Evolutionary conservation across 2,888 invertebrate species (phyloP), one percentile per base, ranked within the genome.

Genomic region (Crepidodera aurea): DNA sequence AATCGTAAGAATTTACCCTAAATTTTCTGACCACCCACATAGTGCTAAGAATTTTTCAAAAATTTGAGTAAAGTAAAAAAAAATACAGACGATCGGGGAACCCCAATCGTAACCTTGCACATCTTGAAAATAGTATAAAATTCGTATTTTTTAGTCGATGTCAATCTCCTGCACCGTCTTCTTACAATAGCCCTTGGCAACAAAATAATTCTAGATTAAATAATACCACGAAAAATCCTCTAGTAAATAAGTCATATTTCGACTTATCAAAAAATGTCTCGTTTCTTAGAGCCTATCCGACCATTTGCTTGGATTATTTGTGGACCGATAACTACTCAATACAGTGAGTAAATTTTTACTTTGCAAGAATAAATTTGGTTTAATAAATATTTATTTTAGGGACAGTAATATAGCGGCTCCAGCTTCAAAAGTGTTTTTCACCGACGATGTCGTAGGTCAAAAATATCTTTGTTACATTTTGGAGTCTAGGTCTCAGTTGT

Each of bases 371-470:
- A n/a, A n/a, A n/a, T n/a, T n/a, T n/a, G n/a, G n/a, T 18, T 37
- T 27, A 12, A 51, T 51, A 15, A 39, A 34, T 13, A 13, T 34
- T n/a, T 58, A 18, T 62, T 81, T 75, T 66, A 83, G 86, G 71
- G 82, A 86, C 44, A 68, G 68, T 12, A 61, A 65, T 34, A 62
- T 62, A 6, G 72, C 83, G 70, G 86, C 87, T 65, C 84, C 87
- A 64, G 89, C 92, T 4, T 84, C 86, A 0, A 92, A 91, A 74
- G 92, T 91, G 0, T 95, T 97, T 73, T 79, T 96, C 19, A 90
- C 91, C 51, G 88, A 87, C n/a, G 96, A 97, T 82, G 82, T 95
- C 51, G 89, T 93, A 32, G 93, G 92, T 0, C 93, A 95, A 77
- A 88, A 87, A 68, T 96, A 90, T 76, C 79, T 97, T 8, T 94